These are phyloP conservation scores for Euplexia lucipara DNA, from an alignment of 2,888 invertebrate genomes.

Conservation along the genomic window DNA sequence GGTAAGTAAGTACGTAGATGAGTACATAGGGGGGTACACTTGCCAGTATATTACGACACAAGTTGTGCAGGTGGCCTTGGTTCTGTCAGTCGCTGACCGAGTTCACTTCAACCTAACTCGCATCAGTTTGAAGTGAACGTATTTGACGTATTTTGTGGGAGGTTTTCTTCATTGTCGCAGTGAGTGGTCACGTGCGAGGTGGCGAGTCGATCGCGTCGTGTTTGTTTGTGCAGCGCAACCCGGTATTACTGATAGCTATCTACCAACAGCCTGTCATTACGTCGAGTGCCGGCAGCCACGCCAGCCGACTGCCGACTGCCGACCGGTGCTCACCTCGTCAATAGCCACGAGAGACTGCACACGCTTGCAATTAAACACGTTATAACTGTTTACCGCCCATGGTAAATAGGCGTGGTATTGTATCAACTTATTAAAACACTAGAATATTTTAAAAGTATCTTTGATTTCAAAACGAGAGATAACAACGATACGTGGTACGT, in stretches of 20 bases:
- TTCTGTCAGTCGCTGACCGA: neutral
- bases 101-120: neutral
- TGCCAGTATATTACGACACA: neutral
- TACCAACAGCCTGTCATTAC: neutral
- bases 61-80: too few species aligned
- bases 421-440: too few species aligned
- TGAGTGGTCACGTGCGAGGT: neutral
- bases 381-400: too few species aligned
- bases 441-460: too few species aligned
- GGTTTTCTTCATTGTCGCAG: neutral
- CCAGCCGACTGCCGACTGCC: neutral
- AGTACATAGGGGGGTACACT: too few species aligned
- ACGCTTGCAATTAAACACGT: neutral
- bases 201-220: neutral
- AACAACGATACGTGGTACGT: neutral
- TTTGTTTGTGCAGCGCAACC: neutral
- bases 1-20: too few species aligned
- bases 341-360: slow-evolving; percentile 14
- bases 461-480: too few species aligned
- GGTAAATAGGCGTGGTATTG: too few species aligned
- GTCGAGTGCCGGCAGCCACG: neutral
- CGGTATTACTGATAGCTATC: slow-evolving; percentile 19
- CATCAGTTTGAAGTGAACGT: neutral
- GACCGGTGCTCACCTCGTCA: slow-evolving; percentile 10
- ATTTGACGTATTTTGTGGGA: neutral